phyloP scores from a whole-genome alignment of 2,113 vertebrate species.

The Crypturellus undulatus region DNA sequence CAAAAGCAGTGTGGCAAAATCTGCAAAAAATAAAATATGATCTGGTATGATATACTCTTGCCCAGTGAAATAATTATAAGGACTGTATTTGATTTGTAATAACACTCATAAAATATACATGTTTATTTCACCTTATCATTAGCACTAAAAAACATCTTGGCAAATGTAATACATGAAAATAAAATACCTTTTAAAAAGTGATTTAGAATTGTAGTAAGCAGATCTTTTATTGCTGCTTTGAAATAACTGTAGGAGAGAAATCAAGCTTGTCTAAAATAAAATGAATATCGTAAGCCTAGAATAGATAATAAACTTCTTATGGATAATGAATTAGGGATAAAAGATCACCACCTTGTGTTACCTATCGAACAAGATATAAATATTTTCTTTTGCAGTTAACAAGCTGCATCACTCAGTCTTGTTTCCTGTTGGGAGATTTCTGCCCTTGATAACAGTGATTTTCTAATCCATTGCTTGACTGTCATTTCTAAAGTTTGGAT shows the following conservation, averaged over 20 bases:
- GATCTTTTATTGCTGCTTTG: not conserved
- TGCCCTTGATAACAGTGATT: rapidly evolving
- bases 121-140: not conserved
- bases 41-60: not conserved
- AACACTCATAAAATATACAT: not conserved
- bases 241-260: not conserved
- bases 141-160: not conserved
- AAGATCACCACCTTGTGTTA: not conserved
- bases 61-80: not conserved
- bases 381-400: not conserved
- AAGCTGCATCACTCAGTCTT: not conserved
- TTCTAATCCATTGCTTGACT: not conserved
- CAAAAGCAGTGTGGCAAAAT: not conserved
- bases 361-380: not conserved
- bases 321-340: not conserved
- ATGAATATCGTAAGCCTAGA: not conserved
- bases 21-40: not conserved
- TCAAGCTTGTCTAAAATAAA: not conserved
- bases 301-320: not conserved
- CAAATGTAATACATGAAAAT: not conserved
- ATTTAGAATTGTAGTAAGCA: not conserved
- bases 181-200: not conserved
- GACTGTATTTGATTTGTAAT: not conserved
- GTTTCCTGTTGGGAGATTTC: not conserved
- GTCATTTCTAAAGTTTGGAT: not conserved